These are phyloP conservation scores for Calliphora vomitoria DNA, from an alignment of 2,888 invertebrate species.

Conservation along the genomic window DNA sequence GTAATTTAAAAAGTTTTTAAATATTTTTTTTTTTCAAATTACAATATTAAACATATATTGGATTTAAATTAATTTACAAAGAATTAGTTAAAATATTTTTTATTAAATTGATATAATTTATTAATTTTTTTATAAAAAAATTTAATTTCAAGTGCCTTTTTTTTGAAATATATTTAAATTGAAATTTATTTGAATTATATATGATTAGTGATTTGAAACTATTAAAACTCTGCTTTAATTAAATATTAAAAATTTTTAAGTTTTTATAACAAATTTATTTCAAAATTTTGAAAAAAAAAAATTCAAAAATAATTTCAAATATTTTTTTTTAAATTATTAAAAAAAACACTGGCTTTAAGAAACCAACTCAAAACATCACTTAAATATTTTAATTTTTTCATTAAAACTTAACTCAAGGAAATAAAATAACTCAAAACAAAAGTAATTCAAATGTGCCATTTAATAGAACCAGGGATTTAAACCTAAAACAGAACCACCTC, in stretches of 20 bases:
- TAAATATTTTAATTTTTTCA: background rate
- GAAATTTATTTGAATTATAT: constrained; percentile 33
- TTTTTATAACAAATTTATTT: constrained; percentile 15
- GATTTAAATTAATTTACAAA: background rate
- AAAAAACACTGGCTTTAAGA: constrained; percentile 62
- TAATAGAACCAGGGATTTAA: constrained; percentile 25
- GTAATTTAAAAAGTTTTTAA: background rate
- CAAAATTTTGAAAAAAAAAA: background rate
- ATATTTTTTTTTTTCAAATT: background rate
- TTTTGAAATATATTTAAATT: constrained; percentile 28
- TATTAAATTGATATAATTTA: background rate
- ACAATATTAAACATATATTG: background rate
- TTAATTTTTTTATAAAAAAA: constrained; percentile 58
- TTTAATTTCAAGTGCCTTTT: constrained; percentile 73
- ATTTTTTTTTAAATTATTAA: background rate
- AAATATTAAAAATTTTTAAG: background rate
- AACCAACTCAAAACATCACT: constrained; percentile 41
- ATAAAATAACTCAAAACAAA: constrained; percentile 11
- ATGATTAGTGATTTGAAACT: constrained; percentile 24
- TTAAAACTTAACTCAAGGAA: constrained; percentile 44
- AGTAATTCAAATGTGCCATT: constrained; percentile 72
- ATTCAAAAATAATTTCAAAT: background rate
- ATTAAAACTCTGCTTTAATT: constrained; percentile 50
- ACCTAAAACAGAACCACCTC: constrained; percentile 37
- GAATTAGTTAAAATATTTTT: constrained; percentile 58